A percentile compares a stretch with the other conserved stretches of the same genome.
Evolutionary conservation across 2,888 invertebrate species (phyloP).

Genomic region (Pinctada fucata): DNA sequence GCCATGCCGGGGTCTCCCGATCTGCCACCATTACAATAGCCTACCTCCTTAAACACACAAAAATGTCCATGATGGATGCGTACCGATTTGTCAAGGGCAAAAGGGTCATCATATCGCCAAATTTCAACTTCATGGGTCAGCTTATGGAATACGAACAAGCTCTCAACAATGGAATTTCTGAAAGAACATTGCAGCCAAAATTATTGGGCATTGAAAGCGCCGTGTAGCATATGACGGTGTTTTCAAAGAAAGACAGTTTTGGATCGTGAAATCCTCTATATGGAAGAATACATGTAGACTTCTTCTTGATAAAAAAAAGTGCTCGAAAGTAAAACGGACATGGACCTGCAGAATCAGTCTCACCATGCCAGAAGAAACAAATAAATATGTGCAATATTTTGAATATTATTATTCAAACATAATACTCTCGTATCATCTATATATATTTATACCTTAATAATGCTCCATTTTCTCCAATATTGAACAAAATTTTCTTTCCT

Average conservation of each 20-base stretch:
- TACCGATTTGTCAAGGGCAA: constrained; percentile 90
- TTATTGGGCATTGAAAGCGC: constrained; percentile 35
- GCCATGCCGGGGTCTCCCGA: constrained; percentile 95
- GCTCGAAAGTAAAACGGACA: too few relatives aligned
- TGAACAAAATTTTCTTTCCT: too few relatives aligned
- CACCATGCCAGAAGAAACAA: too few relatives aligned
- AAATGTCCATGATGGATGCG: constrained; percentile 89
- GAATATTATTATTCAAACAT: too few relatives aligned
- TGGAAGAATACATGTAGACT: background rate
- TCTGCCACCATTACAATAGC: constrained; percentile 97
- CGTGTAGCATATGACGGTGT: background rate
- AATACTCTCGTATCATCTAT: too few relatives aligned
- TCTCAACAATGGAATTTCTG: constrained; percentile 61
- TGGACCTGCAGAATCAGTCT: too few relatives aligned
- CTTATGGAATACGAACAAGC: constrained; percentile 88
- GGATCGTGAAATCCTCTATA: background rate
- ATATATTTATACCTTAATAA: too few relatives aligned
- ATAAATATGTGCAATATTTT: too few relatives aligned
- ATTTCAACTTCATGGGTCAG: constrained; percentile 95
- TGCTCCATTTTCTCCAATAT: too few relatives aligned
- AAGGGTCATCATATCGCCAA: constrained; percentile 94
- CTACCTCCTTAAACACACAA: constrained; percentile 91
- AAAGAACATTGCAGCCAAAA: constrained; percentile 50
- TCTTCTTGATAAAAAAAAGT: too few relatives aligned
- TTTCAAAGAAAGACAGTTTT: background rate